Evolutionary conservation across 1,140 invertebrate species (phyloP), one percentile per base, ranked within the genome.

Genomic region (Pogonognathellus flavescens): DNA sequence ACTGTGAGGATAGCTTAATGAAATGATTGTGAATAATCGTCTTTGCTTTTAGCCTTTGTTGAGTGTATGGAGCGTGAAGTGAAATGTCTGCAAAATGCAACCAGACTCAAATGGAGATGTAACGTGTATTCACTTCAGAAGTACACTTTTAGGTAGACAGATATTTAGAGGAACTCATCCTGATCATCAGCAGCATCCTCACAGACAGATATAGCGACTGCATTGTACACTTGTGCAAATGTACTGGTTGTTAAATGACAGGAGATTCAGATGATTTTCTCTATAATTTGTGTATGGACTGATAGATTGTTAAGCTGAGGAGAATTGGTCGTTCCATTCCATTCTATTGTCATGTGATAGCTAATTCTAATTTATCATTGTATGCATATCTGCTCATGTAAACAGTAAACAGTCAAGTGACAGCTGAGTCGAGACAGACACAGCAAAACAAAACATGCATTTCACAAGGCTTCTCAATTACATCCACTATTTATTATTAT

Each of bases 311-410:
- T 14, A 57, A 14, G n/a, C 53, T 57, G 53, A 57, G n/a, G 53
- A 57, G 31, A 41, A 41, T 41, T 41, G 31, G 31, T 41, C 31
- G 31, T 41, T 41, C 31, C 31, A 41, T 41, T 60, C 11, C 59
- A 10, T 22, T 22, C 59, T 60, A 22, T 60, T 60, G 59, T 60
- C 22, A 60, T 60, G 59, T 10, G 25, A 49, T 49, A 16, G 41
- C n/a, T 50, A 41, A 76, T 49, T 76, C 70, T 20, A 76, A 76
- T 76, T 76, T 76, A 66, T 66, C 62, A 66, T 66, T 31, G 20
- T 66, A 20, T 41, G 70, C 70, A 76, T 76, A 76, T 76, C 41
- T 76, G 49, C 25, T 10, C 31, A n/a, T 70, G 62, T 70, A 25
- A 72, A 22, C 31, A n/a, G 25, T n/a, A n/a, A 6, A 31, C 16